A percentile compares a stretch with the other conserved stretches of the same genome.
Evolutionary conservation across 2,113 vertebrate species (phyloP).

Genomic region (Tragelaphus strepsiceros): DNA sequence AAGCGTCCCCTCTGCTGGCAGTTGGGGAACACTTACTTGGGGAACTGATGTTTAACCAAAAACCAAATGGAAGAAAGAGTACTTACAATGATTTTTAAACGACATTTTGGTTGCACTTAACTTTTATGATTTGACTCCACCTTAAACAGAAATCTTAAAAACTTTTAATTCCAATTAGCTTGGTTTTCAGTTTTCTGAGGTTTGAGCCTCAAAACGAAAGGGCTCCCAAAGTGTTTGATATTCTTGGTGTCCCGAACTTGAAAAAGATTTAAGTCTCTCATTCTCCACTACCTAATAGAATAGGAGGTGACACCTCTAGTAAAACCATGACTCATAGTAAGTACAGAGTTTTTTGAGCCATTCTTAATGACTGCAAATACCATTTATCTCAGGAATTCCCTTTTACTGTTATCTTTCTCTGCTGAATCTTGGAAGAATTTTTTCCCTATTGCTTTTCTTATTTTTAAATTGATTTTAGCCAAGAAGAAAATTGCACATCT

Average conservation of each 20-base stretch:
- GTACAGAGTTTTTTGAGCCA: not conserved
- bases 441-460: not conserved
- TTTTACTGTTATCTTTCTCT: not conserved
- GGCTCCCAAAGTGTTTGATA: not conserved
- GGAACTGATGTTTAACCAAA: not conserved
- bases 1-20: accelerated
- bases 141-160: not conserved
- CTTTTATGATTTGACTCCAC: not conserved
- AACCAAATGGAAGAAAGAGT: not conserved
- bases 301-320: conserved; percentile 21
- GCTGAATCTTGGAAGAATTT: not conserved
- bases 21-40: not conserved
- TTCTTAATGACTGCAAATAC: conserved; percentile 46
- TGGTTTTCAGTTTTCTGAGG: not conserved
- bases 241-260: not conserved
- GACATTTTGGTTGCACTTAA: not conserved
- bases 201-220: not conserved
- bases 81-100: not conserved
- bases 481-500: conserved; percentile 25
- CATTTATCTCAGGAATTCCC: not conserved
- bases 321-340: not conserved
- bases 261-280: not conserved
- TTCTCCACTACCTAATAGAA: conserved; percentile 50
- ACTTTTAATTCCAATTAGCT: not conserved
- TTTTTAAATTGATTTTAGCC: conserved; percentile 7